Percentiles rank a stretch among this genome's conserved stretches.
Conservation (phyloP, 1,140 invertebrate species). For the Drosophila oshimai region DNA sequence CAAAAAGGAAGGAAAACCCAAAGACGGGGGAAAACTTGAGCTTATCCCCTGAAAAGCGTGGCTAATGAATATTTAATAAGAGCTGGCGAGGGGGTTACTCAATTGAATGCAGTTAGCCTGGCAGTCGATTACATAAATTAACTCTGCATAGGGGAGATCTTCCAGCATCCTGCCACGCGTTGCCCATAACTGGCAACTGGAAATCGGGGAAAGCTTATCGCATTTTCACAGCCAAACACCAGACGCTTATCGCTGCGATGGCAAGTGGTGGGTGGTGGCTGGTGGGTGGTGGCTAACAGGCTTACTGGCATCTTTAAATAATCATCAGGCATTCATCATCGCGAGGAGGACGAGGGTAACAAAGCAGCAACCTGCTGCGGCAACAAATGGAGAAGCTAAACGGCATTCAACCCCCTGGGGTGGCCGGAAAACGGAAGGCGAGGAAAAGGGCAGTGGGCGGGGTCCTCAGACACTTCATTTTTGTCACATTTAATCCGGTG, state of each 20-base stretch:
- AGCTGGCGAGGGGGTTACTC: slow-evolving; percentile 50
- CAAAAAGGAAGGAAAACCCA: slow-evolving; percentile 5
- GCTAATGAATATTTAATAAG: slow-evolving; percentile 80
- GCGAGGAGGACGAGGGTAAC: slow-evolving; percentile 34
- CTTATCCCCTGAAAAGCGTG: slow-evolving; percentile 36
- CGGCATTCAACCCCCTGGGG: slow-evolving; percentile 16
- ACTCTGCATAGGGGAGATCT: slow-evolving; percentile 26
- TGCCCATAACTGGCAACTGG: slow-evolving; percentile 72
- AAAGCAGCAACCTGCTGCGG: slow-evolving; percentile 57
- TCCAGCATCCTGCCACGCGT: slow-evolving; percentile 59
- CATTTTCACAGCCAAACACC: slow-evolving; percentile 80
- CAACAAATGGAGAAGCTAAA: slow-evolving; percentile 40
- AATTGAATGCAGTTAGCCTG: slow-evolving; percentile 64
- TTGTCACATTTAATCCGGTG: slow-evolving; percentile 76
- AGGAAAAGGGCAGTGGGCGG: background rate
- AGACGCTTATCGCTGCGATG: slow-evolving; percentile 68
- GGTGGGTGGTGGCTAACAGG: slow-evolving; percentile 5
- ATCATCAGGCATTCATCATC: slow-evolving; percentile 82
- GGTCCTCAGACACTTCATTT: slow-evolving; percentile 63
- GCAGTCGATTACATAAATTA: slow-evolving; percentile 77
- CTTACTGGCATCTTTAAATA: slow-evolving; percentile 80
- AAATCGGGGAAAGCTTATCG: slow-evolving; percentile 79
- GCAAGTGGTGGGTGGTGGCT: background rate
- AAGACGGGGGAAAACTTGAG: background rate
- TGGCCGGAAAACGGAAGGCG: slow-evolving; percentile 2